phyloP scores from a whole-genome alignment of 1,140 invertebrate species.

The Saccostrea echinata region DNA sequence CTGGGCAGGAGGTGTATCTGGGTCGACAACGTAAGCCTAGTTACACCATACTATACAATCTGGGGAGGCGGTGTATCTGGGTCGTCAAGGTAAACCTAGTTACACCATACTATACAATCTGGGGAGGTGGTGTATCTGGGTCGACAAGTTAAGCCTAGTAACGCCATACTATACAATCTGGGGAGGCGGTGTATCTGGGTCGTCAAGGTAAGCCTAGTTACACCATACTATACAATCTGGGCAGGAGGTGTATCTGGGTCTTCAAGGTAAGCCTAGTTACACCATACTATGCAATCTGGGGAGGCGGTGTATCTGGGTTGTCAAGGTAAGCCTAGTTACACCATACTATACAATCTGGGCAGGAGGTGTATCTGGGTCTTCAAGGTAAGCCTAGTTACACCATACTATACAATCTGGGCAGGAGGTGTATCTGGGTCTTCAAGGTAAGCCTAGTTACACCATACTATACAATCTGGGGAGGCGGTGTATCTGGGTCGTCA shows the following conservation, averaged over 20 bases:
- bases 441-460: neutral
- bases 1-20: constrained; percentile 23
- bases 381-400: neutral
- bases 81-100: neutral
- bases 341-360: neutral
- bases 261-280: neutral
- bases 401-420: neutral
- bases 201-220: neutral
- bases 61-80: constrained; percentile 20
- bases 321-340: neutral
- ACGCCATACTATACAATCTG: neutral
- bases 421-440: constrained; percentile 10
- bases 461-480: neutral
- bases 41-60: neutral
- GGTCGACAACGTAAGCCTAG: neutral
- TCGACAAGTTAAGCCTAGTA: neutral
- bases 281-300: neutral
- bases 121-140: constrained; percentile 13
- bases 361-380: constrained; percentile 20
- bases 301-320: constrained; percentile 7
- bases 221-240: neutral
- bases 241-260: constrained; percentile 13
- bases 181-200: constrained; percentile 20
- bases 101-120: neutral
- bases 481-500: constrained; percentile 17